Conservation (phyloP, 2,888 invertebrate species). For the Physocephala rufipes region DNA sequence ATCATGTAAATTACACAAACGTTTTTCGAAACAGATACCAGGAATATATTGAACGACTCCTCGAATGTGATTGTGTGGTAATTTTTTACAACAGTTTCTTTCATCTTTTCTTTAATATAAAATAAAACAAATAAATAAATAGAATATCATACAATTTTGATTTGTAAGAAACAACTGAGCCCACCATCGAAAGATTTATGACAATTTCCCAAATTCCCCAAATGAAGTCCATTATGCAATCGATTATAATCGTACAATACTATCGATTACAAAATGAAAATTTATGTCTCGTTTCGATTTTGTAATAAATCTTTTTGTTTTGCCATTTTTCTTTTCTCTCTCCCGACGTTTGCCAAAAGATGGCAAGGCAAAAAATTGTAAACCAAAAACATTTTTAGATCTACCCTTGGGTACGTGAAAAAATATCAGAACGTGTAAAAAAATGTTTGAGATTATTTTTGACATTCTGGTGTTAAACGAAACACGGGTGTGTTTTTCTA, state of each 20-base stretch:
- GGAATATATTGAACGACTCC: neutral
- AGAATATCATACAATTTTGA: neutral
- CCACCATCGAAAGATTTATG: constrained; percentile 30
- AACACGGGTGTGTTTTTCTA: constrained; percentile 38
- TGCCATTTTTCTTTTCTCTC: constrained; percentile 21
- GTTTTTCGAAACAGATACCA: too few relatives aligned
- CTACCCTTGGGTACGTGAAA: constrained; percentile 45
- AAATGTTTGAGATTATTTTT: too few relatives aligned
- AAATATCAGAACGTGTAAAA: constrained; percentile 48
- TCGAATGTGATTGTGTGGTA: neutral
- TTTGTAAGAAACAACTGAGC: constrained; percentile 27
- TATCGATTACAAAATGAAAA: constrained; percentile 65
- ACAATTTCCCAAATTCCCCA: constrained; percentile 21
- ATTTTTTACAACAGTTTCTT: neutral
- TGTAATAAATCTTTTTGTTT: constrained; percentile 60
- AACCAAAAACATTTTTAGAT: constrained; percentile 29
- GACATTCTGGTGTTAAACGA: constrained; percentile 45
- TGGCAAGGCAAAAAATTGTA: too few relatives aligned
- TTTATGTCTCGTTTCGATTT: constrained; percentile 54
- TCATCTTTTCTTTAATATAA: neutral
- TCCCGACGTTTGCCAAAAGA: neutral
- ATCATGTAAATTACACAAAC: too few relatives aligned
- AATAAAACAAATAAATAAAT: neutral
- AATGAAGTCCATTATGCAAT: constrained; percentile 54
- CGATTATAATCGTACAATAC: constrained; percentile 65